Evolutionary conservation across 2,888 invertebrate species (phyloP), one percentile per base, ranked within the genome.

Genomic region (Psococerastis gibbosa): DNA sequence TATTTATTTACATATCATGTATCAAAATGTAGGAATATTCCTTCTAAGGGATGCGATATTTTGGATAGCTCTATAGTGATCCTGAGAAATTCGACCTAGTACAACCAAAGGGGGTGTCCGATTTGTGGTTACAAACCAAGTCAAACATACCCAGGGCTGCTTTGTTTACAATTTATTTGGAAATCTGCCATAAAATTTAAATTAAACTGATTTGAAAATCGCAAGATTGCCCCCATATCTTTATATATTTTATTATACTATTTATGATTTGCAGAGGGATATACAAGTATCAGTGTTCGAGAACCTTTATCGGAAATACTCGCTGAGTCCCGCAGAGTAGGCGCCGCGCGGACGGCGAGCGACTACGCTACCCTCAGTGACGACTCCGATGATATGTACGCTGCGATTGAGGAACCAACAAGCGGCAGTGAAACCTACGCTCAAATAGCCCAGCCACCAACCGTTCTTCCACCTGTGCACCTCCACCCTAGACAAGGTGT

Each of bases 331-430:
- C 60, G 62, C 48, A 55, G 56, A 15, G 56, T 57, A 45, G 44
- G 52, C 35, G 54, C 59, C 43, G 50, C 54, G 5, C 52, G 56
- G 11, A 62, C 64, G 43, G 77, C 78, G 60, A 71, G 76, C 1
- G 84, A 85, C 61, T 88, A 88, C 58, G 82, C 87, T n/a, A 84
- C 85, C 1, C 85, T 87, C 1, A 87, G 87, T 0, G 88, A 88
- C 59, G 88, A 88, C 63, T 87, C 87, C 33, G 87, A 88, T 59
- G 87, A 88, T 63, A 84, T 85, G 69, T 88, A 88, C 59, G 87
- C 87, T 2, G 87, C 87, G 2, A 88, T 88, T 47, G 84, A 84
- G 52, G 88, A 87, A 55, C 76, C 78, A 32, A 70, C 78, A 47
- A 77, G 76, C 52, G 85, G 82, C 2, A 84, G 84, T 41, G 87